Evolutionary conservation across 92 coral and sea anemone genomes (phyloP).

Genomic region (Zoanthus solanderi): DNA sequence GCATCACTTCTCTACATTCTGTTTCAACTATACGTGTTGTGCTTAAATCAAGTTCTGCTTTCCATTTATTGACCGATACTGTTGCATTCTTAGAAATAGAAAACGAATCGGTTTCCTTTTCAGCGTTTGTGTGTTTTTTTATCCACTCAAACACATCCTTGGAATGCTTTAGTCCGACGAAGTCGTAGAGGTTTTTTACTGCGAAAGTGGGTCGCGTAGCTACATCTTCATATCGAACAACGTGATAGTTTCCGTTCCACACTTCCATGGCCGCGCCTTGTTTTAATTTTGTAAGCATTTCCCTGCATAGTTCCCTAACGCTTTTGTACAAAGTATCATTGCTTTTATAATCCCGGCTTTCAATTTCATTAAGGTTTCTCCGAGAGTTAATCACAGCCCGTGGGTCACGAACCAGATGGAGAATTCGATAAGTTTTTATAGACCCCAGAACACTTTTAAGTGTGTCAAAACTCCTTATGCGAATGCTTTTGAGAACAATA

Average conservation of each 20-base stretch:
- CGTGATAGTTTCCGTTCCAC: slow-evolving; percentile 59
- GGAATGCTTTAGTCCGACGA: slow-evolving; percentile 41
- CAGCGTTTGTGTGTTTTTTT: slow-evolving; percentile 42
- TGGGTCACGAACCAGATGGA: slow-evolving; percentile 83
- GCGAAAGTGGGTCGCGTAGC: slow-evolving; percentile 66
- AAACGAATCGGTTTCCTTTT: slow-evolving; percentile 48
- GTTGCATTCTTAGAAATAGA: slow-evolving; percentile 79
- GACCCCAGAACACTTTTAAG: slow-evolving; percentile 44
- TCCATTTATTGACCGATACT: slow-evolving; percentile 67
- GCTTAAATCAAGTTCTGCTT: slow-evolving; percentile 45
- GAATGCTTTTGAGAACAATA: slow-evolving; percentile 68
- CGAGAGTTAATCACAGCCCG: slow-evolving; percentile 84
- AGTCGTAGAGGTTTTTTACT: slow-evolving; percentile 61
- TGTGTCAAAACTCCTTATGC: slow-evolving; percentile 51
- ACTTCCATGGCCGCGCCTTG: slow-evolving; percentile 61
- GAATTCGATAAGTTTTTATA: slow-evolving; percentile 45
- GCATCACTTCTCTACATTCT: slow-evolving; percentile 72
- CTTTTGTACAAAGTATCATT: slow-evolving; percentile 3
- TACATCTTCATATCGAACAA: slow-evolving; percentile 78
- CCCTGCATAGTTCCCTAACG: slow-evolving; percentile 71
- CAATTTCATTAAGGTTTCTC: slow-evolving; percentile 12
- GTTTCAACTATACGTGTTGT: slow-evolving; percentile 61
- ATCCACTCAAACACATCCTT: slow-evolving; percentile 58
- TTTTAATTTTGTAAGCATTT: slow-evolving; percentile 62
- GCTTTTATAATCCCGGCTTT: slow-evolving; percentile 13